Conservation (phyloP, 2,113 vertebrate genomes). For the Condylura cristata region DNA sequence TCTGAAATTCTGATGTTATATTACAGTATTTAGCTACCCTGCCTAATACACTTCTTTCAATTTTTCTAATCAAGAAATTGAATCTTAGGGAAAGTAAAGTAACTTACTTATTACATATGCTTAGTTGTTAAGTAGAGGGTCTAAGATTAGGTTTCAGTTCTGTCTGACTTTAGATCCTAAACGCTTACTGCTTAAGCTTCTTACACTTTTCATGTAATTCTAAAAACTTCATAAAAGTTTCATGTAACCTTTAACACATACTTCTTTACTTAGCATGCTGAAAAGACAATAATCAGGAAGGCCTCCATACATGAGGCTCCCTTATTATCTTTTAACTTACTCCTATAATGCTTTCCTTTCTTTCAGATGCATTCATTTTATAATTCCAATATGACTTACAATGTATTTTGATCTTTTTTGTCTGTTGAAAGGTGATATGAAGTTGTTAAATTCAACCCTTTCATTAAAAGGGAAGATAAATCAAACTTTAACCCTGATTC, state of each 20-base stretch:
- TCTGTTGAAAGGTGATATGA: neutral
- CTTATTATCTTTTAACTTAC: neutral
- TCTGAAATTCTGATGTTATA: neutral
- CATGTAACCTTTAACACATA: neutral
- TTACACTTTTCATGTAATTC: neutral
- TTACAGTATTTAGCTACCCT: neutral
- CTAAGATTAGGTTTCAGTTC: neutral
- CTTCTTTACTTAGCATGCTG: neutral
- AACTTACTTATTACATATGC: neutral
- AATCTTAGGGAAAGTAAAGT: neutral
- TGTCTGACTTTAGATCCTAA: neutral
- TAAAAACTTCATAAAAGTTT: neutral
- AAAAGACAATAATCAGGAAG: neutral
- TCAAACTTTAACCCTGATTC: slow-evolving; percentile 13
- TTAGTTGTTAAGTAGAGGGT: neutral
- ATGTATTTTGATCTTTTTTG: slow-evolving; percentile 1
- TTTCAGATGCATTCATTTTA: slow-evolving; percentile 15
- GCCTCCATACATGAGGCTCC: neutral
- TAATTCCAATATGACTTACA: neutral
- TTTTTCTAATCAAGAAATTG: slow-evolving; percentile 28
- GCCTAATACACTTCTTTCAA: neutral
- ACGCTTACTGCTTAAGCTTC: neutral
- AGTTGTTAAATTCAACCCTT: slow-evolving; percentile 18
- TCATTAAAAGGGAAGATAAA: slow-evolving; percentile 37
- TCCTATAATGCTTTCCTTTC: neutral